Conservation (phyloP, 2,113 vertebrate species). For the Coptodon bakossiorum region DNA sequence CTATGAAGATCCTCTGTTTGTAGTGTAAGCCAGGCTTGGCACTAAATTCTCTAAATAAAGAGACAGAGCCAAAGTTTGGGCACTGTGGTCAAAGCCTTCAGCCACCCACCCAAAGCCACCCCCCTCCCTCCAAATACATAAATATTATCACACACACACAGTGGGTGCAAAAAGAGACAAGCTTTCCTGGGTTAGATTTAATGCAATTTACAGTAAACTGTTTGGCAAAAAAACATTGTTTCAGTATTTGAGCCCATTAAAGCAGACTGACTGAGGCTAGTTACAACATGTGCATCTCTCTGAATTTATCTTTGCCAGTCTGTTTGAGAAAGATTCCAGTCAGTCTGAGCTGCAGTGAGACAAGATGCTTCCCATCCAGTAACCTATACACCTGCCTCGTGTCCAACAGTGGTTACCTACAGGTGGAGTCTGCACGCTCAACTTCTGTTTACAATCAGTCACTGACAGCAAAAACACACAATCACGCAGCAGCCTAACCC, state of each 20-base stretch:
- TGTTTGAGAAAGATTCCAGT: not conserved
- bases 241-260: not conserved
- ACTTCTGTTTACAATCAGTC: not conserved
- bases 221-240: not conserved
- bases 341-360: not conserved
- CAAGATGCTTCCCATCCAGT: not conserved
- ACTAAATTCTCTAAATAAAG: not conserved
- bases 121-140: not conserved
- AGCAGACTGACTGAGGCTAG: not conserved
- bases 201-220: not conserved
- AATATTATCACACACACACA: not conserved
- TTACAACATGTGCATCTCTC: not conserved
- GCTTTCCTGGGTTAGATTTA: not conserved
- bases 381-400: not conserved
- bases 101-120: no score
- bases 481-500: not conserved
- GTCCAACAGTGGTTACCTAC: not conserved
- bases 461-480: not conserved
- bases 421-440: not conserved
- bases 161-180: not conserved
- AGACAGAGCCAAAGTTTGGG: not conserved
- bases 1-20: not conserved
- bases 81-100: not conserved
- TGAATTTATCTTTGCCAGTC: not conserved
- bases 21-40: not conserved